Evolutionary conservation across 2,113 vertebrate species (phyloP).

Genomic region (Alligator mississippiensis): DNA sequence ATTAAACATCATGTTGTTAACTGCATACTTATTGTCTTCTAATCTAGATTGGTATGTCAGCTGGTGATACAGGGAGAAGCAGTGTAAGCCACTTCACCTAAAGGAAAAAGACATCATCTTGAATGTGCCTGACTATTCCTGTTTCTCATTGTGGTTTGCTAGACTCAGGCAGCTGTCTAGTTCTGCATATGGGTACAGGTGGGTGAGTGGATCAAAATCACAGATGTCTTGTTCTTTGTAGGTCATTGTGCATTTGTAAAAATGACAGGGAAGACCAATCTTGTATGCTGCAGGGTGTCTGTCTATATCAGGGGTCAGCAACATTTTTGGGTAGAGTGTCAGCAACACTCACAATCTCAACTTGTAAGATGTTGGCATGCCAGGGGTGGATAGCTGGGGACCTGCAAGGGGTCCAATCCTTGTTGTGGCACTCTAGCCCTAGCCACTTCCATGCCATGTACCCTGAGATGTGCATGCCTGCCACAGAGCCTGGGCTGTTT

Average conservation of each 20-base stretch:
- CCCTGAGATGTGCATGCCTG: too few species aligned
- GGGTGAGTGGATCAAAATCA: neutral
- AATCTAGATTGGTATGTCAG: conserved; percentile 25
- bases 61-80: neutral
- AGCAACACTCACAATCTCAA: too few species aligned
- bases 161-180: neutral
- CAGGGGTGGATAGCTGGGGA: too few species aligned
- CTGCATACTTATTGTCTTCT: conserved; percentile 41
- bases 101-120: conserved; percentile 12
- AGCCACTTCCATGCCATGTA: too few species aligned
- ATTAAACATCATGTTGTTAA: conserved; percentile 27
- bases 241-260: neutral
- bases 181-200: neutral
- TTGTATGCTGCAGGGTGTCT: neutral
- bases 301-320: neutral
- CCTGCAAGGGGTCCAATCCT: too few species aligned
- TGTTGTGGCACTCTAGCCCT: too few species aligned
- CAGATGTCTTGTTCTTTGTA: too few species aligned
- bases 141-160: neutral
- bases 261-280: neutral
- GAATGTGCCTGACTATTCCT: neutral
- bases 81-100: neutral
- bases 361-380: too few species aligned
- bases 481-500: too few species aligned
- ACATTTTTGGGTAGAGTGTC: too few species aligned